These are phyloP conservation scores for Pollimyrus isidori DNA, from an alignment of 2,113 vertebrate species.

Conservation along the genomic window DNA sequence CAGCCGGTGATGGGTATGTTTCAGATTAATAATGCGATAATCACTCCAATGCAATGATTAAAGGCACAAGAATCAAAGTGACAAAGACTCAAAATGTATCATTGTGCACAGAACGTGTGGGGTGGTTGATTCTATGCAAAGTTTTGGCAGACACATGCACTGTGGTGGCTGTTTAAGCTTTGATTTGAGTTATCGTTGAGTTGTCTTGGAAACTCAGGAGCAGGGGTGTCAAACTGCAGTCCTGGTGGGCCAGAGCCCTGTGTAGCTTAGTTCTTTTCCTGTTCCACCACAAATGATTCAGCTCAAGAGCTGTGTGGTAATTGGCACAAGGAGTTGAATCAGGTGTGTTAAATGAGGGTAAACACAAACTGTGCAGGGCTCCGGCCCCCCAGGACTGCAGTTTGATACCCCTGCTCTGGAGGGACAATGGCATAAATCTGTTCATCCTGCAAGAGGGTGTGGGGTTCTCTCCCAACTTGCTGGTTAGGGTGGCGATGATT, in stretches of 20 bases:
- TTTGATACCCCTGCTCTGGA: too few relatives aligned
- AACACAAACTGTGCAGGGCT: too few relatives aligned
- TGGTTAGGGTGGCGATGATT: constrained; percentile 32
- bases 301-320: too few relatives aligned
- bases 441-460: not conserved
- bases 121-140: not conserved
- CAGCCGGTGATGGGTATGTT: not conserved
- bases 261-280: too few relatives aligned
- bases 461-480: not conserved
- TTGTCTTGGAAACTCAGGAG: not conserved
- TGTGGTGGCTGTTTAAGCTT: not conserved
- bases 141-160: not conserved
- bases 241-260: too few relatives aligned
- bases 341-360: too few relatives aligned
- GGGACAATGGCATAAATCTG: not conserved
- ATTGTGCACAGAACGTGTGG: not conserved
- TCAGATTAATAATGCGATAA: not conserved
- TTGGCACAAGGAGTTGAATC: too few relatives aligned
- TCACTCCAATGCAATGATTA: not conserved
- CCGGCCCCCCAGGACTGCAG: too few relatives aligned
- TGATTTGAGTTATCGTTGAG: not conserved
- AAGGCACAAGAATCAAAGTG: not conserved
- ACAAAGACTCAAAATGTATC: not conserved
- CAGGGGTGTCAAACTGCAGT: too few relatives aligned
- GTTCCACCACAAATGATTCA: too few relatives aligned